phyloP scores from a whole-genome alignment of 2,888 invertebrate genomes.

The Stegana nigrithorax region DNA sequence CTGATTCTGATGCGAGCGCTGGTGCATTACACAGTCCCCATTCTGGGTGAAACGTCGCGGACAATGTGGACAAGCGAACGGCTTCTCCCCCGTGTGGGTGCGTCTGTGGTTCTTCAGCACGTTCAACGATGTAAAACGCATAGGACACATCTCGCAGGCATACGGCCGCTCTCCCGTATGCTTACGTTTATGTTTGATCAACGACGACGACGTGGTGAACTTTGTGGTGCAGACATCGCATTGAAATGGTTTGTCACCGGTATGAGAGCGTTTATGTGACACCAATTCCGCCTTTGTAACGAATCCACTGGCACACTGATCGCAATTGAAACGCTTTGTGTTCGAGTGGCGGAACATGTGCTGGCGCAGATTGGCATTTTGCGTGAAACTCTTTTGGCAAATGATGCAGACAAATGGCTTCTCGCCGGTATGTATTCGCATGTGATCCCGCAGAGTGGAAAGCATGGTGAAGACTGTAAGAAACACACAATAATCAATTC shows the following conservation, averaged over 20 bases:
- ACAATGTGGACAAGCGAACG: constrained; percentile 72
- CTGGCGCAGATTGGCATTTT: constrained; percentile 73
- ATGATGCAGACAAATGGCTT: constrained; percentile 72
- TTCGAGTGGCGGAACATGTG: constrained; percentile 73
- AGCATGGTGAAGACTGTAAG: constrained; percentile 70
- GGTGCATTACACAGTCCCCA: constrained; percentile 72
- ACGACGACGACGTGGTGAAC: constrained; percentile 73
- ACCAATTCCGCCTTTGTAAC: constrained; percentile 71
- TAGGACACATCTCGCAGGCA: constrained; percentile 72
- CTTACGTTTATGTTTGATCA: constrained; percentile 72
- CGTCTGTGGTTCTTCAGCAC: constrained; percentile 73
- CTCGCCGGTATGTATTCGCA: constrained; percentile 73
- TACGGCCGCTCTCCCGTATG: constrained; percentile 74
- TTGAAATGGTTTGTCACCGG: constrained; percentile 73
- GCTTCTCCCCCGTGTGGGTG: constrained; percentile 73
- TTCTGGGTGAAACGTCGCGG: constrained; percentile 73
- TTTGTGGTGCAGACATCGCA: constrained; percentile 72
- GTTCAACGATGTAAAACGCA: constrained; percentile 72
- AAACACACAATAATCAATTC: not conserved
- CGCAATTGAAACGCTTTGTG: constrained; percentile 67
- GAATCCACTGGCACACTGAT: constrained; percentile 69
- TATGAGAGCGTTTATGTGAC: constrained; percentile 72
- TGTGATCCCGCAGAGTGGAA: constrained; percentile 73
- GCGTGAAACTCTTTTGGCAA: constrained; percentile 73
- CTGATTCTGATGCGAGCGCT: constrained; percentile 69